Percentiles rank a stretch among this genome's conserved stretches.
phyloP scores from a whole-genome alignment of 2,797 vertebrate species.

The Microctenopoma steveboyesi region DNA sequence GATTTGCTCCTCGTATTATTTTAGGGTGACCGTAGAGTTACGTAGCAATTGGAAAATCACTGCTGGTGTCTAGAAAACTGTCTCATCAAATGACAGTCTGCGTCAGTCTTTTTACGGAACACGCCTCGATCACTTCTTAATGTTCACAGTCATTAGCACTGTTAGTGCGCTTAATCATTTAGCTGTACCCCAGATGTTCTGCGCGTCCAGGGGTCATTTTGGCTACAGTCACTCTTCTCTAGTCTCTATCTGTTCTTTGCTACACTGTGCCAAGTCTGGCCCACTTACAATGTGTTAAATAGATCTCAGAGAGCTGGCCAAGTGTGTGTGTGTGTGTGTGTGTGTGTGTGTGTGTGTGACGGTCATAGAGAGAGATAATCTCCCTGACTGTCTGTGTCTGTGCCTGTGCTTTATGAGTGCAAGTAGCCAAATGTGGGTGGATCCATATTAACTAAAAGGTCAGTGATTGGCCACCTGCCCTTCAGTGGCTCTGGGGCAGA shows the following conservation, averaged over 20 bases:
- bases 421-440: slow-evolving; percentile 38
- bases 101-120: slow-evolving; percentile 6
- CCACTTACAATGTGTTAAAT: slow-evolving; percentile 60
- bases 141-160: slow-evolving; percentile 40
- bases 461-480: slow-evolving; percentile 56
- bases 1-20: background rate
- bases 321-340: slow-evolving; percentile 26
- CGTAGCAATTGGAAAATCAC: background rate
- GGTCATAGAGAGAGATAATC: slow-evolving; percentile 2
- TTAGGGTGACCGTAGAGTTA: background rate
- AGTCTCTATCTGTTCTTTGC: slow-evolving; percentile 37
- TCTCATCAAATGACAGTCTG: background rate
- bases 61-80: slow-evolving; percentile 2
- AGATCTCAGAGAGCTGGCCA: slow-evolving; percentile 49
- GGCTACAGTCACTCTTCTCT: slow-evolving; percentile 29
- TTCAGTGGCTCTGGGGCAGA: slow-evolving; percentile 37
- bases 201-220: slow-evolving; percentile 51
- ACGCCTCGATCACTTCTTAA: slow-evolving; percentile 37
- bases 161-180: slow-evolving; percentile 58
- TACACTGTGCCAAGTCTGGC: slow-evolving; percentile 48
- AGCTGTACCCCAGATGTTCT: slow-evolving; percentile 61
- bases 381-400: background rate
- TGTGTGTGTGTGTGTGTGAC: slow-evolving; percentile 20
- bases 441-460: slow-evolving; percentile 50
- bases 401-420: slow-evolving; percentile 18